These are phyloP conservation scores for Carollia perspicillata DNA, from an alignment of 2,113 vertebrate genomes.

Conservation along the genomic window DNA sequence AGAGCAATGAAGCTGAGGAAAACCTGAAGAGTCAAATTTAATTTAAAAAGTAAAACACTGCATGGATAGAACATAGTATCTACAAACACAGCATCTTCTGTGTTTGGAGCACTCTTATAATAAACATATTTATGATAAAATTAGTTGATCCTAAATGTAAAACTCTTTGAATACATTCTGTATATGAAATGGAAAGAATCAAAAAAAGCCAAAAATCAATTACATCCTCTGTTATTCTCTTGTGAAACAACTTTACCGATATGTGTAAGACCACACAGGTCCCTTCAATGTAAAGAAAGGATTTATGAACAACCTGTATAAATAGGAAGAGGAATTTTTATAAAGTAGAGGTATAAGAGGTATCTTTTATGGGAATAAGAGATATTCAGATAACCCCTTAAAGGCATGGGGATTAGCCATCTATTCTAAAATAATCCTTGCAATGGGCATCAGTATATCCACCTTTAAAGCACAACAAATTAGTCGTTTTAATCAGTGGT, in stretches of 20 bases:
- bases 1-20: background rate
- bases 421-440: background rate
- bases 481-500: background rate
- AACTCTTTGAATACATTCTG: background rate
- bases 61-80: background rate
- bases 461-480: background rate
- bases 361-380: background rate
- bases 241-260: conserved; percentile 4
- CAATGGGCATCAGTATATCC: background rate
- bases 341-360: background rate
- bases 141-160: conserved; percentile 12
- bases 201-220: background rate
- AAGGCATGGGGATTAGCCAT: background rate
- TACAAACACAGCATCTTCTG: background rate
- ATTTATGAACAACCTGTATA: background rate
- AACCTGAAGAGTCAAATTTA: conserved; percentile 12
- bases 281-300: background rate
- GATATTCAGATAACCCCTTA: background rate
- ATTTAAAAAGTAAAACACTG: conserved; percentile 14
- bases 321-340: background rate
- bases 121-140: conserved; percentile 35
- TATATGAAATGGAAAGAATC: background rate
- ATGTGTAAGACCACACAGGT: background rate
- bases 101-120: background rate
- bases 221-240: background rate